These are phyloP conservation scores for Drosophila nigrodunni DNA, from an alignment of 1,140 invertebrate genomes.

Conservation along the genomic window DNA sequence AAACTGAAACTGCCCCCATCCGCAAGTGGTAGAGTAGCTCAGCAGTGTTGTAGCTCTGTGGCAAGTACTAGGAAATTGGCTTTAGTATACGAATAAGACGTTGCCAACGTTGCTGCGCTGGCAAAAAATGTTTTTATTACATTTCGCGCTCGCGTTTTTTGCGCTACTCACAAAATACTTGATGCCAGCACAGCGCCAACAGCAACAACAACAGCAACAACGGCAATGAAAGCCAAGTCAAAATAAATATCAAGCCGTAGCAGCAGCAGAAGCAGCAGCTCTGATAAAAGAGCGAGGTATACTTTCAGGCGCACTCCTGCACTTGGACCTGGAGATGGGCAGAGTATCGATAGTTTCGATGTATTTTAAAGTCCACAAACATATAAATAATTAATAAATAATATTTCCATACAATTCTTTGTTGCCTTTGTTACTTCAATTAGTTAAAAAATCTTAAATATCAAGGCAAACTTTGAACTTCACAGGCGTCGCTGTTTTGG, in stretches of 20 bases:
- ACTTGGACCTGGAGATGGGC: no score
- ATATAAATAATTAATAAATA: no score
- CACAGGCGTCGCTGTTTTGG: no score
- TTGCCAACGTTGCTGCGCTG: slow-evolving; percentile 27
- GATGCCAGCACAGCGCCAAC: slow-evolving; percentile 59
- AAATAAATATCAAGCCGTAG: slow-evolving; percentile 69
- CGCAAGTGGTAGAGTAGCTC: slow-evolving; percentile 51
- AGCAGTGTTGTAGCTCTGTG: slow-evolving; percentile 34
- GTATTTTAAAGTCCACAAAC: no score
- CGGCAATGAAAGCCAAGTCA: slow-evolving; percentile 45
- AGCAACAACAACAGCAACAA: slow-evolving; percentile 23
- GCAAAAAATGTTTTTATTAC: slow-evolving; percentile 83
- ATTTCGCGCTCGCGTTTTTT: slow-evolving; percentile 79
- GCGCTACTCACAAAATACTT: slow-evolving; percentile 81
- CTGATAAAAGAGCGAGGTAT: slow-evolving; percentile 35
- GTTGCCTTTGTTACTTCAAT: no score
- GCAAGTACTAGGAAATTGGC: slow-evolving; percentile 70
- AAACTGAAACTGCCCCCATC: slow-evolving; percentile 20
- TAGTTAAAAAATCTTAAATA: no score
- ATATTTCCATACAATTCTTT: no score
- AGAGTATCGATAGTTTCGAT: no score
- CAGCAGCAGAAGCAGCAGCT: slow-evolving; percentile 17
- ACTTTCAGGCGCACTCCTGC: slow-evolving; percentile 35
- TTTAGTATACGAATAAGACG: slow-evolving; percentile 72
- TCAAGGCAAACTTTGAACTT: no score